Evolutionary conservation across 2,888 invertebrate genomes (phyloP).

Genomic region (Chrysina gloriosa): DNA sequence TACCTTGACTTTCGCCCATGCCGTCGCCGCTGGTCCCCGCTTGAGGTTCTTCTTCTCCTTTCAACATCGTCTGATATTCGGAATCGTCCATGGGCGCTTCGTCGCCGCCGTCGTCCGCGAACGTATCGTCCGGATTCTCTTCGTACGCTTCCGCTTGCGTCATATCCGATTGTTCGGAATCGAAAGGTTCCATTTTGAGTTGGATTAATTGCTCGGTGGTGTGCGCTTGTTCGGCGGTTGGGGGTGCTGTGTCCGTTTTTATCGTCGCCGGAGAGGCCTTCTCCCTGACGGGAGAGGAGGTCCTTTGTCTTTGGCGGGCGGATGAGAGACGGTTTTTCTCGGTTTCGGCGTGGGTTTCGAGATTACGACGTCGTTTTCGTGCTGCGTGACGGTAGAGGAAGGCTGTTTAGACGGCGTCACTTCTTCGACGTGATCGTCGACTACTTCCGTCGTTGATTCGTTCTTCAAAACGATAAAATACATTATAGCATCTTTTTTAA

Average conservation of each 20-base stretch:
- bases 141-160: slow-evolving; percentile 52
- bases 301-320: slow-evolving; percentile 20
- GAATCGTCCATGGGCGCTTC: slow-evolving; percentile 55
- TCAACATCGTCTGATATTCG: slow-evolving; percentile 62
- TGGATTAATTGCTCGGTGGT: slow-evolving; percentile 52
- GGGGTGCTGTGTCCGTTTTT: background rate
- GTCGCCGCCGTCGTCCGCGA: slow-evolving; percentile 55
- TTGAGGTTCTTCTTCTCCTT: slow-evolving; percentile 61
- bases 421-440: slow-evolving; percentile 26
- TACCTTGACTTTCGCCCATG: slow-evolving; percentile 64
- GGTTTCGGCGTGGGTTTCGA: slow-evolving; percentile 10
- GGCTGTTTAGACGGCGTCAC: background rate
- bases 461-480: slow-evolving; percentile 16
- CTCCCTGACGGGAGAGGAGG: slow-evolving; percentile 11
- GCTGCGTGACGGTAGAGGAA: background rate
- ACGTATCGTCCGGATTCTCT: slow-evolving; percentile 52
- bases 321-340: background rate
- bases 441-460: slow-evolving; percentile 12
- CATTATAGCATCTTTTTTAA: too few species aligned
- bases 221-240: background rate
- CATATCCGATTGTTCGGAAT: slow-evolving; percentile 57
- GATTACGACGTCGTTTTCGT: background rate
- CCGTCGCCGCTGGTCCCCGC: slow-evolving; percentile 62
- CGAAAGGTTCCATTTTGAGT: slow-evolving; percentile 64
- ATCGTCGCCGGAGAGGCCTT: background rate